Evolutionary conservation across 2,888 invertebrate species (phyloP).

Genomic region (Hermaeophaga mercurialis): DNA sequence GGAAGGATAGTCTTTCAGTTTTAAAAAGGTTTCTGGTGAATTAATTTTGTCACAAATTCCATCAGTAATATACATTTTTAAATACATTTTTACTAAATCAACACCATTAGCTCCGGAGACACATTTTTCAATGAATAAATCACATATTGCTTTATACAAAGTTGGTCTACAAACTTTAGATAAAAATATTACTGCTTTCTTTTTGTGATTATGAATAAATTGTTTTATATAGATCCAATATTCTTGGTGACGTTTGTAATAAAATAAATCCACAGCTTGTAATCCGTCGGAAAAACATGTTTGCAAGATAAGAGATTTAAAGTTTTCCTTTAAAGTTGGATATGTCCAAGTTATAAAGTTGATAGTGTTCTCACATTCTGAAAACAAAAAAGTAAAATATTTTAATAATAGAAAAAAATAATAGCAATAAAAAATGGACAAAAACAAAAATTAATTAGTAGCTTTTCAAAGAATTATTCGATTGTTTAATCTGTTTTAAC

Average conservation of each 20-base stretch:
- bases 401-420: too few relatives aligned
- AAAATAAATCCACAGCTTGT: conserved; percentile 5
- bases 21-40: background rate
- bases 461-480: background rate
- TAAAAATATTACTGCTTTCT: background rate
- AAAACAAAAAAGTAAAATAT: conserved; percentile 5
- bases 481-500: background rate
- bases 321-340: conserved; percentile 3
- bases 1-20: background rate
- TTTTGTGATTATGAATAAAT: conserved; percentile 4
- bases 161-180: background rate
- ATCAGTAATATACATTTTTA: conserved; percentile 5
- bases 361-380: background rate
- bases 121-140: conserved; percentile 3
- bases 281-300: conserved; percentile 8
- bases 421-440: background rate
- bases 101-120: background rate
- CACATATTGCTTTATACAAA: conserved; percentile 7
- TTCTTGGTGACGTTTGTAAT: background rate
- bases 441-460: background rate
- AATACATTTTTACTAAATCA: conserved; percentile 10
- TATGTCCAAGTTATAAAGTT: conserved; percentile 12
- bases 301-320: background rate
- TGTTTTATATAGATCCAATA: conserved; percentile 11
- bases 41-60: background rate